Conservation (phyloP, 2,797 vertebrate species). For the Podarcis lilfordi region DNA sequence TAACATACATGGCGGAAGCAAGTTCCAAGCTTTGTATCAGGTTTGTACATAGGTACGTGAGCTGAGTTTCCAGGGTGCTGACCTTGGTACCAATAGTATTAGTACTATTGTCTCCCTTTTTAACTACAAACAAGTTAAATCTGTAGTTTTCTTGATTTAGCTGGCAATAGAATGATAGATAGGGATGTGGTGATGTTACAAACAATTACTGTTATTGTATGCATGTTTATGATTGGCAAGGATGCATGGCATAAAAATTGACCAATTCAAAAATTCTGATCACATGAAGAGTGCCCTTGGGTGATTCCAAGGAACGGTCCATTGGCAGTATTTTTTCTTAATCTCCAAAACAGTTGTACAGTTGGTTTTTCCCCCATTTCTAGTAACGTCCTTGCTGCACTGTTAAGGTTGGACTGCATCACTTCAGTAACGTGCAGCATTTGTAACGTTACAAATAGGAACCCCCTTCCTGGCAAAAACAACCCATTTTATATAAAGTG, state of each 20-base stretch:
- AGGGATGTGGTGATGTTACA: not conserved
- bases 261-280: not conserved
- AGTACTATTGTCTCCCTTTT: not conserved
- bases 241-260: not conserved
- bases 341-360: not conserved
- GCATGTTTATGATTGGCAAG: not conserved
- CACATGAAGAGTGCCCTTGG: not conserved
- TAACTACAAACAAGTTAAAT: not conserved
- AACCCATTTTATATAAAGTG: not conserved
- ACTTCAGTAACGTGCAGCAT: not conserved
- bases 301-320: not conserved
- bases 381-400: not conserved
- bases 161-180: not conserved
- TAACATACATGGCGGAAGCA: not conserved
- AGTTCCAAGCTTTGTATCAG: not conserved
- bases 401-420: not conserved
- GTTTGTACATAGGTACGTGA: not conserved
- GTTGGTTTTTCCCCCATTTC: not conserved
- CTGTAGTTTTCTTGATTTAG: too few species aligned
- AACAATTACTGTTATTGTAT: not conserved
- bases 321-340: not conserved
- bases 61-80: not conserved
- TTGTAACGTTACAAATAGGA: constrained; percentile 26
- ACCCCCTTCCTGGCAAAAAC: not conserved
- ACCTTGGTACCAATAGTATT: not conserved